A percentile compares a stretch with the other conserved stretches of the same genome.
Evolutionary conservation across 2,113 vertebrate genomes (phyloP).

Genomic region (Pelodiscus sinensis): DNA sequence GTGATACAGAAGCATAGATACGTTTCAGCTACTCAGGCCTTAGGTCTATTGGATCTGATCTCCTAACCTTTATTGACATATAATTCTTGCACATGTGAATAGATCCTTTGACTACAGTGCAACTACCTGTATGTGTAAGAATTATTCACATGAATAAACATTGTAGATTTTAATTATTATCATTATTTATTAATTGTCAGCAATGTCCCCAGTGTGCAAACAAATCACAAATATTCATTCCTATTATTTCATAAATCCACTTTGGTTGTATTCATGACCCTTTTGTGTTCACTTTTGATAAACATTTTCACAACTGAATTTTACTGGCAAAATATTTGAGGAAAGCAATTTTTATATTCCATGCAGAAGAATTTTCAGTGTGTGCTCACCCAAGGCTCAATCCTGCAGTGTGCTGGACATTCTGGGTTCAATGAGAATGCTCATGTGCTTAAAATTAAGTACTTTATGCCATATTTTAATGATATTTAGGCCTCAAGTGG

Average conservation of each 20-base stretch:
- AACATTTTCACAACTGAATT: background rate
- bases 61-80: rapidly evolving
- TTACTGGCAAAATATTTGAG: background rate
- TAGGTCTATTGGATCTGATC: background rate
- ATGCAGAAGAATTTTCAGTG: background rate
- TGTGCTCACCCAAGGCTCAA: background rate
- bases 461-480: background rate
- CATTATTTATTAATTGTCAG: background rate
- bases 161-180: background rate
- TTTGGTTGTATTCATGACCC: rapidly evolving
- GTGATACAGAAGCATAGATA: background rate
- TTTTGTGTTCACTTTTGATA: background rate
- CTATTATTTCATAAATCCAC: background rate
- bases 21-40: background rate
- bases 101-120: background rate
- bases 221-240: background rate
- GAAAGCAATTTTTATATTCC: background rate
- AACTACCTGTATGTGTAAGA: background rate
- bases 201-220: background rate
- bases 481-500: background rate
- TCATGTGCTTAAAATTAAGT: background rate
- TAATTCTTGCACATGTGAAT: background rate
- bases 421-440: background rate
- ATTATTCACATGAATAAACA: background rate
- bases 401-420: background rate